phyloP scores from a whole-genome alignment of 2,113 vertebrate species.

The Antidorcas marsupialis region DNA sequence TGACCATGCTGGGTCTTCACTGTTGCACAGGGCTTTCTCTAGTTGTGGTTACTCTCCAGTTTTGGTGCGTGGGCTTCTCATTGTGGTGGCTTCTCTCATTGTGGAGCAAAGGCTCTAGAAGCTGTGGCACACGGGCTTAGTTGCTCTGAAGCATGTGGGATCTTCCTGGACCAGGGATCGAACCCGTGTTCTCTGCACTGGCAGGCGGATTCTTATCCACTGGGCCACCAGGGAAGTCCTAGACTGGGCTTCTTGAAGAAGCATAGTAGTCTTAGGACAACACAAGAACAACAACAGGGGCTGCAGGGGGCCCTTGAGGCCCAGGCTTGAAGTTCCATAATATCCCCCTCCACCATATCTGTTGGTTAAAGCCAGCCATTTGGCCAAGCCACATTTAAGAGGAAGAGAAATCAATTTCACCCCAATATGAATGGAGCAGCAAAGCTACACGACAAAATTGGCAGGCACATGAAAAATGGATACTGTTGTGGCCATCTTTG shows the following conservation, averaged over 20 bases:
- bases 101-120: background rate
- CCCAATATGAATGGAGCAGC: background rate
- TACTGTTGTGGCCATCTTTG: accelerated
- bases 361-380: background rate
- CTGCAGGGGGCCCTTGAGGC: background rate
- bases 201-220: background rate
- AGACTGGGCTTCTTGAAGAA: background rate
- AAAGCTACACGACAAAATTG: background rate
- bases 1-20: accelerated
- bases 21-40: background rate
- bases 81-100: background rate
- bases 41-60: background rate
- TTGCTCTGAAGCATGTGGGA: background rate
- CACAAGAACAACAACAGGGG: background rate
- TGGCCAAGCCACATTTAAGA: background rate
- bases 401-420: background rate
- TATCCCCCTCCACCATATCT: accelerated
- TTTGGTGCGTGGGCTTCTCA: accelerated
- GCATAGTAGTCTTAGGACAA: background rate
- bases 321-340: background rate
- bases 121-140: background rate
- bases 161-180: background rate
- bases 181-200: background rate
- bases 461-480: accelerated
- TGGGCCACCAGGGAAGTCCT: background rate